A percentile compares a stretch with the other conserved stretches of the same genome.
Conservation (phyloP, 2,113 vertebrate species). For the Cavia aperea region DNA sequence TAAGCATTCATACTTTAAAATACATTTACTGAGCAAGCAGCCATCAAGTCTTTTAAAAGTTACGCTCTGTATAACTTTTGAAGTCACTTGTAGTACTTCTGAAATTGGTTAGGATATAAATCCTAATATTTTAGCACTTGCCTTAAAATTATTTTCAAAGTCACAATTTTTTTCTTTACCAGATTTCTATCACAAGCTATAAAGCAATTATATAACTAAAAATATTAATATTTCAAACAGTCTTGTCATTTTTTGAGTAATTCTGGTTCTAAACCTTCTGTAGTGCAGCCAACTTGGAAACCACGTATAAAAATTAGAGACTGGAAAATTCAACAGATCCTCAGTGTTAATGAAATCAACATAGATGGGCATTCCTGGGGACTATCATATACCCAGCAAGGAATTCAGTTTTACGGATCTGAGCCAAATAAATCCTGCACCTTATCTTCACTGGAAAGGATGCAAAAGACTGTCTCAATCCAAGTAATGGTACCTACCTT, state of each 20-base stretch:
- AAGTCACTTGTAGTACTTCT: not conserved
- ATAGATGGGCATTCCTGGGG: not conserved
- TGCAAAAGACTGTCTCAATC: not conserved
- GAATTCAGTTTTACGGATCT: not conserved
- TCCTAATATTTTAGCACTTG: constrained; percentile 10
- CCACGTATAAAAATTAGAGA: not conserved
- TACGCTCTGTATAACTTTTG: not conserved
- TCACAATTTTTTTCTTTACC: not conserved
- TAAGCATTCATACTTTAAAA: not conserved
- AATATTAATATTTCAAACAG: not conserved
- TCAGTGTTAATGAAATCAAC: not conserved
- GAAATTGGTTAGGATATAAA: not conserved
- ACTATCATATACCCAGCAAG: not conserved
- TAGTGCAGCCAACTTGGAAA: not conserved
- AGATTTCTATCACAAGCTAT: not conserved
- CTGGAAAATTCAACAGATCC: not conserved
- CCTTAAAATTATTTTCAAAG: not conserved
- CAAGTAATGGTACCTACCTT: not conserved
- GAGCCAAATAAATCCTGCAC: not conserved
- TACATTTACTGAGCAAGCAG: not conserved
- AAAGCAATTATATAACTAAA: constrained; percentile 5
- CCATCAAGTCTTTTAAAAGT: not conserved
- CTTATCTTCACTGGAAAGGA: not conserved
- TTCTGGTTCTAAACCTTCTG: constrained; percentile 11
- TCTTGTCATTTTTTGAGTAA: not conserved